phyloP scores from a whole-genome alignment of 2,888 invertebrate genomes.

The Lochmaea capreae region DNA sequence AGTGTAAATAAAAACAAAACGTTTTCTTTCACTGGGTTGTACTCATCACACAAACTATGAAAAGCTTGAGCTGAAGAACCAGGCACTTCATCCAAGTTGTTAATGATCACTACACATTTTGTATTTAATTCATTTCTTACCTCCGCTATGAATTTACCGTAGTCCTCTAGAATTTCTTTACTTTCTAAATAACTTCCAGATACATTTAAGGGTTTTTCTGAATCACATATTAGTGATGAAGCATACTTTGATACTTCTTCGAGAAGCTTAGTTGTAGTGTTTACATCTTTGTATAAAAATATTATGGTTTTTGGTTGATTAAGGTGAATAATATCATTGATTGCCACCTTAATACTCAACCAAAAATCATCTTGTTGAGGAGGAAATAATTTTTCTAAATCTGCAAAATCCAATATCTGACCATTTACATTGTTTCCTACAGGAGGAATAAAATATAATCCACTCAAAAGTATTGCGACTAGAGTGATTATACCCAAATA shows the following conservation, averaged over 20 bases:
- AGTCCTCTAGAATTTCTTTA: conserved; percentile 54
- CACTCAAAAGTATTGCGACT: background rate
- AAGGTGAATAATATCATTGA: conserved; percentile 56
- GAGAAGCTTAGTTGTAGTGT: conserved; percentile 57
- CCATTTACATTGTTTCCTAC: background rate
- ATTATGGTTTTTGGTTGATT: conserved; percentile 62
- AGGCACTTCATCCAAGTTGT: conserved; percentile 60
- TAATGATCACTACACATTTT: conserved; percentile 59
- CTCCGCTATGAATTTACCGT: conserved; percentile 56
- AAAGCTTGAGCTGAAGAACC: conserved; percentile 66
- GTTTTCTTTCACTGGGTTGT: conserved; percentile 65
- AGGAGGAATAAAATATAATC: background rate
- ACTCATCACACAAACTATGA: conserved; percentile 71
- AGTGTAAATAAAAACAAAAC: conserved; percentile 66
- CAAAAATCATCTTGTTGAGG: conserved; percentile 61
- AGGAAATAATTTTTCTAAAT: conserved; percentile 53
- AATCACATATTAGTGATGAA: conserved; percentile 51
- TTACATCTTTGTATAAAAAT: conserved; percentile 59
- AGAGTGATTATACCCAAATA: conserved; percentile 15
- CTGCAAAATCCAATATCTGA: conserved; percentile 43
- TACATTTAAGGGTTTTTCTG: conserved; percentile 51
- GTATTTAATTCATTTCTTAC: conserved; percentile 53
- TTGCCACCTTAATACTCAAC: conserved; percentile 58
- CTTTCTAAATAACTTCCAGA: conserved; percentile 56
- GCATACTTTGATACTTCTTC: conserved; percentile 58